Evolutionary conservation across 2,888 invertebrate species (phyloP).

Genomic region (Panzeria rudis): DNA sequence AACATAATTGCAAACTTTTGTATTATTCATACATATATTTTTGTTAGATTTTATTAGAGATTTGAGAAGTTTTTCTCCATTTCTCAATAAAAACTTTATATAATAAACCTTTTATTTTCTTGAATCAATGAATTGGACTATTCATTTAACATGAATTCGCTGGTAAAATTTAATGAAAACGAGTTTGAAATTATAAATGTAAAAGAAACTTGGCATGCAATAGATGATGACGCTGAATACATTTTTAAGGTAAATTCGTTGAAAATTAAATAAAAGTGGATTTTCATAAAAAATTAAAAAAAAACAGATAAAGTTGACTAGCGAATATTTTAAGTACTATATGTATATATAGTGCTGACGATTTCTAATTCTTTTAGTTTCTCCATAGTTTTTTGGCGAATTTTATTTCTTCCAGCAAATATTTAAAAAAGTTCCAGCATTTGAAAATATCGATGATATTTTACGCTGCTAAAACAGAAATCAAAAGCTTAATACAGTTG

Average conservation of each 20-base stretch:
- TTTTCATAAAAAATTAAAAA: not conserved
- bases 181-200: constrained; percentile 25
- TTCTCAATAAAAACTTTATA: constrained; percentile 15
- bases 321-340: not conserved
- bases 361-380: too few species aligned
- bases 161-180: constrained; percentile 25
- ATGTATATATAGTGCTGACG: too few species aligned
- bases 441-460: too few species aligned
- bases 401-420: too few species aligned
- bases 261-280: not conserved
- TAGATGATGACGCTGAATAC: constrained; percentile 3
- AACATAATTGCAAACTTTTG: constrained; percentile 48
- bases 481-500: too few species aligned
- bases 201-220: constrained; percentile 19
- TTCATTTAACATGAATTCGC: not conserved
- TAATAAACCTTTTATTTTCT: constrained; percentile 31
- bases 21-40: constrained; percentile 4
- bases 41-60: constrained; percentile 28
- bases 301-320: not conserved
- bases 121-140: constrained; percentile 30
- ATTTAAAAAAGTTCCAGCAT: too few species aligned
- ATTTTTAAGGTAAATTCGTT: not conserved
- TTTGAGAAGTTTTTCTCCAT: not conserved
- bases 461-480: too few species aligned
- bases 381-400: too few species aligned